A percentile compares a stretch with the other conserved stretches of the same genome.
phyloP scores from a whole-genome alignment of 2,888 invertebrate species.

The Sphaerophoria taeniata region DNA sequence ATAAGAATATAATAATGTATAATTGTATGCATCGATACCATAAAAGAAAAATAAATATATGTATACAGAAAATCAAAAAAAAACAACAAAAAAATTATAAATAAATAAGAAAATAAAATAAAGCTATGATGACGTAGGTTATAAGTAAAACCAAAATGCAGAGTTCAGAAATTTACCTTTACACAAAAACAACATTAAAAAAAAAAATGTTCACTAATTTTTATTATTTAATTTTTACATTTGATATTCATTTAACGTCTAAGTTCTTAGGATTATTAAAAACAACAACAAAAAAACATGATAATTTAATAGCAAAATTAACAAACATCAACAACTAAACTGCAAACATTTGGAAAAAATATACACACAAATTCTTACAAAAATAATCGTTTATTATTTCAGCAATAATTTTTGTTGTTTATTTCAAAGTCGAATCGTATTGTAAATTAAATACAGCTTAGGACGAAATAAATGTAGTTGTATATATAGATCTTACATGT shows the following conservation, averaged over 20 bases:
- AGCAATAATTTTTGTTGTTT: constrained; percentile 51
- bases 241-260: constrained; percentile 65
- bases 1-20: constrained; percentile 57
- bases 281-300: constrained; percentile 45
- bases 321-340: constrained; percentile 18
- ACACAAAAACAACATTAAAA: constrained; percentile 39
- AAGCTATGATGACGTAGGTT: constrained; percentile 65
- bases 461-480: constrained; percentile 38
- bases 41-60: constrained; percentile 75
- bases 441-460: constrained; percentile 44
- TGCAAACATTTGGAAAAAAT: constrained; percentile 53
- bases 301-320: constrained; percentile 43
- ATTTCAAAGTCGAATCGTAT: constrained; percentile 48
- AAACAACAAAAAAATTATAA: background rate
- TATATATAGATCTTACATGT: constrained; percentile 58
- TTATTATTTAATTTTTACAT: constrained; percentile 60
- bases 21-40: constrained; percentile 58
- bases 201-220: constrained; percentile 50
- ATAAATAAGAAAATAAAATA: constrained; percentile 37
- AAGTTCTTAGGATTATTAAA: constrained; percentile 61
- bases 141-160: constrained; percentile 73
- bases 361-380: constrained; percentile 32
- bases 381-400: constrained; percentile 59
- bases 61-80: constrained; percentile 47
- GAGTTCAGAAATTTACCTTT: constrained; percentile 69